A percentile compares a stretch with the other conserved stretches of the same genome.
Evolutionary conservation across 2,888 invertebrate species (phyloP).

Genomic region (Steromphala cineraria): DNA sequence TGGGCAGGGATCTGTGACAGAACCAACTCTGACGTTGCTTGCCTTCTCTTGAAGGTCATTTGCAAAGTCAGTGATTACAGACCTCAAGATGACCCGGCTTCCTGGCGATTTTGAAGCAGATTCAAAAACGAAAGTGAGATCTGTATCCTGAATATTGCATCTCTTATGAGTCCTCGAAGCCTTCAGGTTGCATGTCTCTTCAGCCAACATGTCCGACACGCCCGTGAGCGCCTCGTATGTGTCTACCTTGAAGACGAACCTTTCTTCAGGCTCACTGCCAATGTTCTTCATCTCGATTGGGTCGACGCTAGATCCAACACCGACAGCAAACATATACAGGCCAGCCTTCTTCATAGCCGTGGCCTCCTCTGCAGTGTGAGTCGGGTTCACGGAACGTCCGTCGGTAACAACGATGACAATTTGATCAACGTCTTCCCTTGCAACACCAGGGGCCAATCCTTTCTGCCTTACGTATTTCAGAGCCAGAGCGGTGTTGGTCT

Average conservation of each 20-base stretch:
- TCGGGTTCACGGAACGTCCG: conserved; percentile 51
- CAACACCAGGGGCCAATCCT: background rate
- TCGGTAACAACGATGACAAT: conserved; percentile 44
- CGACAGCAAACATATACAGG: conserved; percentile 68
- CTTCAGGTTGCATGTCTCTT: conserved; percentile 55
- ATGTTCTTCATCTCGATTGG: conserved; percentile 60
- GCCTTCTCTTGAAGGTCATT: background rate
- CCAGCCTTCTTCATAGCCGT: conserved; percentile 48
- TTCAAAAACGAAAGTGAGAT: conserved; percentile 14
- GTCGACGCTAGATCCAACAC: conserved; percentile 65
- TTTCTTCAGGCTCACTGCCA: conserved; percentile 60
- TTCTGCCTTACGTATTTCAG: conserved; percentile 6
- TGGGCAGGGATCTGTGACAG: conserved; percentile 15
- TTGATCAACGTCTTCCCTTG: conserved; percentile 16
- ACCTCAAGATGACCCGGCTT: background rate
- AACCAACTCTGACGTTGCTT: background rate
- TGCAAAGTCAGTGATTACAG: background rate
- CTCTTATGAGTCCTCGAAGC: background rate
- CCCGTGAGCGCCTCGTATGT: conserved; percentile 60
- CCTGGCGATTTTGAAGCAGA: background rate
- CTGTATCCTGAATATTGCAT: background rate
- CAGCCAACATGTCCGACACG: conserved; percentile 64
- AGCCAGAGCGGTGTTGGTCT: conserved; percentile 28
- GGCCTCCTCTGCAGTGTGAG: conserved; percentile 47
- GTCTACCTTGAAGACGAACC: conserved; percentile 65